A percentile compares a stretch with the other conserved stretches of the same genome.
phyloP scores from a whole-genome alignment of 64 coral and sea anemone species.

The Catalaphyllia jardinei region DNA sequence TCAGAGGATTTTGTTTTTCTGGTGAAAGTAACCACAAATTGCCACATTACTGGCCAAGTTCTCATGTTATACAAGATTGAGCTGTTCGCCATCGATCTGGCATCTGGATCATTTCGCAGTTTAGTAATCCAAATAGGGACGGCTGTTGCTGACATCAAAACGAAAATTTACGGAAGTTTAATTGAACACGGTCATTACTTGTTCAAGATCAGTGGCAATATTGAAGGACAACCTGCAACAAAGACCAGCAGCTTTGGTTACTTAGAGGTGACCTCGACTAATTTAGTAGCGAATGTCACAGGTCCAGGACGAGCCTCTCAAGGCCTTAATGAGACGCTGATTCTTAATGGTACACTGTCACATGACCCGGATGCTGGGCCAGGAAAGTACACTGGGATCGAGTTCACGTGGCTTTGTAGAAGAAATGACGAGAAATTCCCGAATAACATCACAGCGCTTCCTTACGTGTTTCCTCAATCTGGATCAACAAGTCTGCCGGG shows the following conservation, averaged over 20 bases:
- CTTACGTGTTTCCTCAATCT: conserved; percentile 40
- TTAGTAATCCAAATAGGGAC: neutral
- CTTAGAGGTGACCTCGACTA: conserved; percentile 52
- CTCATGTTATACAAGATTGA: neutral
- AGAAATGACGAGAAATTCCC: conserved; percentile 60
- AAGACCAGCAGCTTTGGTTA: conserved; percentile 1
- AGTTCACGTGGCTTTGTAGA: conserved; percentile 87
- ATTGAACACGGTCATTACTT: conserved; percentile 67
- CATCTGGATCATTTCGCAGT: neutral
- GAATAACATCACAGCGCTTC: conserved; percentile 38
- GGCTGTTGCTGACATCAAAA: neutral
- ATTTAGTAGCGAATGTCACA: conserved; percentile 57
- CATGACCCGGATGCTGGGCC: conserved; percentile 76
- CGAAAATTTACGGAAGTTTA: conserved; percentile 28
- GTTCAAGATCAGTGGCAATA: conserved; percentile 48
- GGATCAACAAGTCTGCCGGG: neutral
- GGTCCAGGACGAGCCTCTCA: conserved; percentile 46
- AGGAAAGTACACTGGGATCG: conserved; percentile 55
- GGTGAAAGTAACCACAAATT: conserved; percentile 2
- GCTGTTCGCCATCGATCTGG: neutral
- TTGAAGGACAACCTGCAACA: conserved; percentile 36
- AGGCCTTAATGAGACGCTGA: conserved; percentile 41
- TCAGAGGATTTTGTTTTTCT: conserved; percentile 34
- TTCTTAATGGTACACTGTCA: conserved; percentile 53
- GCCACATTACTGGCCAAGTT: conserved; percentile 7